These are phyloP conservation scores for Temnothorax rugatulus DNA, from an alignment of 2,888 invertebrate species.

Conservation along the genomic window DNA sequence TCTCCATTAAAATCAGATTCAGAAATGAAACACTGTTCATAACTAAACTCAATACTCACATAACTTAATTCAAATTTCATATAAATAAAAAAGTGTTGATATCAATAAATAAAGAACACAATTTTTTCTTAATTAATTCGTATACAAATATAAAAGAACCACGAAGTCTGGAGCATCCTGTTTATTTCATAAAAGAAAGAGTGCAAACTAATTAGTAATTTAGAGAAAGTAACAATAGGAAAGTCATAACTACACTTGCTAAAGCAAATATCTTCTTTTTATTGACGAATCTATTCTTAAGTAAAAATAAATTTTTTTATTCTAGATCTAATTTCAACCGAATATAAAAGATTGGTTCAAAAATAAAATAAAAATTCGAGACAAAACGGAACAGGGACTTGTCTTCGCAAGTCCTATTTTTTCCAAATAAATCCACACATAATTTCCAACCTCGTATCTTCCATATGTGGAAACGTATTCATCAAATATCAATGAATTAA, in stretches of 20 bases:
- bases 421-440: neutral
- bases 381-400: neutral
- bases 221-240: slow-evolving; percentile 23
- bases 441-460: slow-evolving; percentile 23
- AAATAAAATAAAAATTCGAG: neutral
- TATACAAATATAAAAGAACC: neutral
- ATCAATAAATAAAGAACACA: neutral
- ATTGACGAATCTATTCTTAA: slow-evolving; percentile 2
- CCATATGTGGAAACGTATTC: neutral
- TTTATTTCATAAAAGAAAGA: slow-evolving; percentile 1
- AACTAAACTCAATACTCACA: neutral
- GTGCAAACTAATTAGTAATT: slow-evolving; percentile 11
- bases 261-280: slow-evolving; percentile 13
- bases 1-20: neutral
- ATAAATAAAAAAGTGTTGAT: neutral
- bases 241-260: neutral
- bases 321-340: neutral
- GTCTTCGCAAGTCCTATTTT: slow-evolving; percentile 31
- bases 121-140: neutral
- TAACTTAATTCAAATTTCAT: slow-evolving; percentile 1
- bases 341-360: neutral
- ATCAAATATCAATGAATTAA: slow-evolving; percentile 2
- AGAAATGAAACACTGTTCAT: neutral
- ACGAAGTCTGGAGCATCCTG: neutral
- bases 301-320: slow-evolving; percentile 22